phyloP scores from a whole-genome alignment of 2,797 vertebrate species.

The Amazona ochrocephala region DNA sequence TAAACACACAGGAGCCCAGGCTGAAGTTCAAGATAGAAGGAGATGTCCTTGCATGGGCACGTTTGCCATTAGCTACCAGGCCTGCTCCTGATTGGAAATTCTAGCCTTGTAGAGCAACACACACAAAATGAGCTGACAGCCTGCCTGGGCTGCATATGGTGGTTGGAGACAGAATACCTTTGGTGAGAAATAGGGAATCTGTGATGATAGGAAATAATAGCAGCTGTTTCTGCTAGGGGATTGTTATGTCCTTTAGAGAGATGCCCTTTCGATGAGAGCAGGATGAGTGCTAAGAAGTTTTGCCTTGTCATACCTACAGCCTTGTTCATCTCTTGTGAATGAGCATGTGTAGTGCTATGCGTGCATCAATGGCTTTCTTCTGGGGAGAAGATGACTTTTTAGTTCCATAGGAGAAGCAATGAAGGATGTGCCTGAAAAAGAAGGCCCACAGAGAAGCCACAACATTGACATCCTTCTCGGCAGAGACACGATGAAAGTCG shows the following conservation, averaged over 20 bases:
- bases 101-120: background rate
- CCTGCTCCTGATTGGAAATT: background rate
- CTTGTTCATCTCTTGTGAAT: background rate
- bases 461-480: background rate
- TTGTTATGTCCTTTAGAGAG: background rate
- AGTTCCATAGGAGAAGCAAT: background rate
- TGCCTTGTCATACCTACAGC: background rate
- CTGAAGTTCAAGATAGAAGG: background rate
- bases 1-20: background rate
- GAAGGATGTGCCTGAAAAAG: background rate
- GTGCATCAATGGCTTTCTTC: background rate
- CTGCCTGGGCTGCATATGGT: background rate
- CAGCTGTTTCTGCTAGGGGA: background rate
- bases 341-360: accelerated
- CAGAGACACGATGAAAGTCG: background rate
- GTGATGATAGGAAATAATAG: background rate
- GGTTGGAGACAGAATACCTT: background rate
- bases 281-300: background rate
- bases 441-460: background rate
- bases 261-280: background rate
- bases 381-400: background rate
- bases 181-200: constrained; percentile 20
- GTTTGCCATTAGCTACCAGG: background rate
- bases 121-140: background rate
- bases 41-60: background rate